Evolutionary conservation across 2,888 invertebrate species (phyloP).

Genomic region (Malacosoma neustria): DNA sequence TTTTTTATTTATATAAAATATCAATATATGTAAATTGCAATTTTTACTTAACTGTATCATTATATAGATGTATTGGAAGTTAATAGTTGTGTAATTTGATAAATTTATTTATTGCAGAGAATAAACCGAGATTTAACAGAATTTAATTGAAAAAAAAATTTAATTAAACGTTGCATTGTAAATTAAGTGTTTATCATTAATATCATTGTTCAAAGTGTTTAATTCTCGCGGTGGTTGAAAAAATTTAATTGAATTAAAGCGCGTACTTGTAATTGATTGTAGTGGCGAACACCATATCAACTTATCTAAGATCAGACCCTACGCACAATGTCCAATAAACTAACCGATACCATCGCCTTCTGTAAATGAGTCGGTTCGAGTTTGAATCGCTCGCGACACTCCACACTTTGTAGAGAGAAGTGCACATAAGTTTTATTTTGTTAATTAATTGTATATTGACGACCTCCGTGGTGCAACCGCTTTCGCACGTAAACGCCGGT

Average conservation of each 20-base stretch:
- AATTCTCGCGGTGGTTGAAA: constrained; percentile 48
- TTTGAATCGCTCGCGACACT: constrained; percentile 20
- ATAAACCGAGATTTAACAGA: too few relatives aligned
- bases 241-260: constrained; percentile 54
- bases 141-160: constrained; percentile 36
- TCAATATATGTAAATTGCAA: too few relatives aligned
- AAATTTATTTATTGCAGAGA: too few relatives aligned
- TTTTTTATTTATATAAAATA: too few relatives aligned
- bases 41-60: too few relatives aligned
- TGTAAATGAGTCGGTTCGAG: constrained; percentile 63
- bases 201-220: constrained; percentile 45
- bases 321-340: constrained; percentile 71
- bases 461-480: too few relatives aligned
- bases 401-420: too few relatives aligned
- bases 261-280: constrained; percentile 57
- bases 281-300: constrained; percentile 47
- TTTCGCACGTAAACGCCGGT: too few relatives aligned
- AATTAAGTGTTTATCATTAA: constrained; percentile 45
- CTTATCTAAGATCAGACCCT: constrained; percentile 52
- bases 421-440: too few relatives aligned
- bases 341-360: constrained; percentile 57
- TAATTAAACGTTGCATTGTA: constrained; percentile 17
- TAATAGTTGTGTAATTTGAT: too few relatives aligned
- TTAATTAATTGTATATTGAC: too few relatives aligned
- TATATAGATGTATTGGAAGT: too few relatives aligned